Evolutionary conservation across 2,888 invertebrate genomes (phyloP).

Genomic region (Pemphredon lugubris): DNA sequence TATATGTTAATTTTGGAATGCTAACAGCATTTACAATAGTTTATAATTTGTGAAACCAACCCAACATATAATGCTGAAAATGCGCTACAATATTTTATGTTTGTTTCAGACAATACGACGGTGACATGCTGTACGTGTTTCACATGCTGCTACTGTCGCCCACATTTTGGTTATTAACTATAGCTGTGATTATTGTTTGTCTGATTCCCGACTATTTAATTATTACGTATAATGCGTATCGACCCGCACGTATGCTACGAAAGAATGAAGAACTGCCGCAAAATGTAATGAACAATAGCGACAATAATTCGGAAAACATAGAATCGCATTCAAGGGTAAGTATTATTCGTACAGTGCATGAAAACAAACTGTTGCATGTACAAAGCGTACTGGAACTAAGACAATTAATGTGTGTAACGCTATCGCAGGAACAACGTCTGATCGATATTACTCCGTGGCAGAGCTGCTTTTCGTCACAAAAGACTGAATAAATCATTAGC

Average conservation of each 20-base stretch:
- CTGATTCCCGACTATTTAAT: slow-evolving; percentile 83
- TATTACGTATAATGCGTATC: slow-evolving; percentile 61
- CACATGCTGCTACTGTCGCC: slow-evolving; percentile 83
- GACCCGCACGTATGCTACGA: slow-evolving; percentile 60
- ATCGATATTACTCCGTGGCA: slow-evolving; percentile 61
- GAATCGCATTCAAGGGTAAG: slow-evolving; percentile 18
- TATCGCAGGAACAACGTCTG: slow-evolving; percentile 50
- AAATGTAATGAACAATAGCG: background rate
- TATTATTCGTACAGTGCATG: background rate
- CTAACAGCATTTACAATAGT: no score
- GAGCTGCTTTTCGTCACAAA: slow-evolving; percentile 52
- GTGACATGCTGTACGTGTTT: slow-evolving; percentile 84
- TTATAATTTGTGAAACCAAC: no score
- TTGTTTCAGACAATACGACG: slow-evolving; percentile 81
- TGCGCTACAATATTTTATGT: slow-evolving; percentile 6
- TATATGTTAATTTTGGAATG: no score
- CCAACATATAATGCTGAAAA: no score
- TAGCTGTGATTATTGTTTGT: slow-evolving; percentile 82
- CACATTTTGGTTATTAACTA: slow-evolving; percentile 84
- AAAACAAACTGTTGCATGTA: no score
- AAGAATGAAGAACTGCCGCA: slow-evolving; percentile 50
- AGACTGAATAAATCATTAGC: slow-evolving; percentile 31
- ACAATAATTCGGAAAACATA: background rate
- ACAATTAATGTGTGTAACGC: no score
- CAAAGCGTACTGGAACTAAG: no score